These are phyloP conservation scores for Mechanitis messenoides DNA, from an alignment of 2,888 invertebrate species.

Conservation along the genomic window DNA sequence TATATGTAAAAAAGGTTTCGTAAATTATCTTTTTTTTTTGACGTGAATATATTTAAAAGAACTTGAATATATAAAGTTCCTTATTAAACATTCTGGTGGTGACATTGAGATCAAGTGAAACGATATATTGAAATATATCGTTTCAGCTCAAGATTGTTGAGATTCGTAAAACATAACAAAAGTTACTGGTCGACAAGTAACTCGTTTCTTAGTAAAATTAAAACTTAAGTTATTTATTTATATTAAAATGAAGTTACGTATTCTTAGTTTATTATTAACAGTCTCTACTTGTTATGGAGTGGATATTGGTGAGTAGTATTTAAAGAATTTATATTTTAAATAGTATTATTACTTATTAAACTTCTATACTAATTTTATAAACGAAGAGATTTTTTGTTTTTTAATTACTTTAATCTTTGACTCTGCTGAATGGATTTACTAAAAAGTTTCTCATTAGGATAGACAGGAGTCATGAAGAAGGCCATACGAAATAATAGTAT, in stretches of 20 bases:
- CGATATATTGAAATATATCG: no score
- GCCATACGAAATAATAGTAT: no score
- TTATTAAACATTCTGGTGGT: conserved; percentile 44
- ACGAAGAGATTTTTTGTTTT: no score
- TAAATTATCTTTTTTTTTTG: not conserved
- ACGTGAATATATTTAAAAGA: not conserved
- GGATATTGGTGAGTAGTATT: conserved; percentile 52
- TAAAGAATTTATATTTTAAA: conserved; percentile 17
- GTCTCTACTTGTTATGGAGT: conserved; percentile 41
- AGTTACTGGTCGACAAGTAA: not conserved
- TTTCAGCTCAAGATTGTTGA: no score
- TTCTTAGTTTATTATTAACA: conserved; percentile 37
- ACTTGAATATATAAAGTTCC: not conserved
- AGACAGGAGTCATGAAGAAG: no score
- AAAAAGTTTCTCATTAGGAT: no score
- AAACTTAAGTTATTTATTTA: conserved; percentile 29
- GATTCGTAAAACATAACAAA: not conserved
- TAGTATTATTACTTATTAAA: conserved; percentile 1
- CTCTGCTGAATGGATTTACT: no score
- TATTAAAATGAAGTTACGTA: conserved; percentile 25
- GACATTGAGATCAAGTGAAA: conserved; percentile 45
- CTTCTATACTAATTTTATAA: no score
- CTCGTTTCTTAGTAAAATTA: not conserved
- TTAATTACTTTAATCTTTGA: no score
- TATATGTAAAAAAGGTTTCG: no score